phyloP scores from a whole-genome alignment of 2,113 vertebrate genomes.

The Crotalus helleri region DNA sequence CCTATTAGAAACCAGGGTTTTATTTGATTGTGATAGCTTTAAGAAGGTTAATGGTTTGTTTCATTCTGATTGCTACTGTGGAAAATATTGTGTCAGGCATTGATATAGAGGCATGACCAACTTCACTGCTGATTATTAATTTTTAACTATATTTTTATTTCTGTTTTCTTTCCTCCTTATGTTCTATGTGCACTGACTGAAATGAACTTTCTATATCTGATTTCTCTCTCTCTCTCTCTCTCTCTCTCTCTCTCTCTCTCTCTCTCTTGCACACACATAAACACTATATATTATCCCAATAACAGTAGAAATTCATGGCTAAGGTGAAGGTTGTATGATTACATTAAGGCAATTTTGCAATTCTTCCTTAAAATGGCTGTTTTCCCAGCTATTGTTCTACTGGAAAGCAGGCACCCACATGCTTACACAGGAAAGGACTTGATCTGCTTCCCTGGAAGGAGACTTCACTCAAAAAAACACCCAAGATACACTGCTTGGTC shows the following conservation, averaged over 20 bases:
- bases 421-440: neutral
- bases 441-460: neutral
- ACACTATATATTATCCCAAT: neutral
- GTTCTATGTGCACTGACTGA: neutral
- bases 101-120: neutral
- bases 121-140: neutral
- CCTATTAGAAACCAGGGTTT: neutral
- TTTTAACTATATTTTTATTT: neutral
- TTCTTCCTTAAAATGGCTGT: neutral
- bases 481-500: neutral
- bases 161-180: neutral
- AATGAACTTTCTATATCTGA: neutral
- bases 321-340: neutral
- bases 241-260: neutral
- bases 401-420: neutral
- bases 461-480: neutral
- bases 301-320: neutral
- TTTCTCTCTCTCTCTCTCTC: neutral
- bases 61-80: neutral
- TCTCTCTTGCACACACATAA: neutral
- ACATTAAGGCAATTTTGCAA: neutral
- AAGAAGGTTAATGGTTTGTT: neutral
- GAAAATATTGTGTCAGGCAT: neutral
- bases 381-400: neutral
- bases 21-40: neutral